Percentiles rank a stretch among this genome's conserved stretches.
Evolutionary conservation across 2,797 vertebrate species (phyloP).

Genomic region (Nannoperca australis): DNA sequence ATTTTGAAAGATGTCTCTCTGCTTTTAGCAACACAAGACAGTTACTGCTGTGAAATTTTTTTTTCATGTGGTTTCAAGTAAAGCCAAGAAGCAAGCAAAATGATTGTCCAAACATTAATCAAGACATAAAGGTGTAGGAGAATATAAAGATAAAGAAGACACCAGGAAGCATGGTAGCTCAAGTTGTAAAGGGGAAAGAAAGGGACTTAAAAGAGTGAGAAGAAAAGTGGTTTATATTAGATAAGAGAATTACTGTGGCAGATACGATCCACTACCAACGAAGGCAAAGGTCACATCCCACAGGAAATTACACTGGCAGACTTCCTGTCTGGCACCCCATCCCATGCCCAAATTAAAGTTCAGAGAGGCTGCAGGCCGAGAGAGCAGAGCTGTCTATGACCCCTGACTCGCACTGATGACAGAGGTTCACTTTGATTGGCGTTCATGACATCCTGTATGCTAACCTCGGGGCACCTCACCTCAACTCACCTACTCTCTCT

Average conservation of each 20-base stretch:
- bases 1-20: constrained; percentile 39
- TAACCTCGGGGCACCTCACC: constrained; percentile 42
- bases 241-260: constrained; percentile 59
- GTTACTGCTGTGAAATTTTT: constrained; percentile 9
- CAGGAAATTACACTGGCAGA: constrained; percentile 77
- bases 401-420: constrained; percentile 56
- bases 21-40: constrained; percentile 35
- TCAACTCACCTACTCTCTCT: constrained; percentile 1
- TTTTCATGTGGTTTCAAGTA: constrained; percentile 19
- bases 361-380: constrained; percentile 49
- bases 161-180: not conserved
- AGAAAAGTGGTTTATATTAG: constrained; percentile 40
- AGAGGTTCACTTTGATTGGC: constrained; percentile 58
- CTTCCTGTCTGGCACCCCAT: constrained; percentile 64
- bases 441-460: constrained; percentile 43
- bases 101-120: constrained; percentile 1
- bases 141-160: not conserved
- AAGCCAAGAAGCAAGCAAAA: constrained; percentile 19
- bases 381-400: constrained; percentile 47
- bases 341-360: constrained; percentile 70
- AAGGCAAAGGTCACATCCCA: constrained; percentile 67
- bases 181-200: constrained; percentile 18
- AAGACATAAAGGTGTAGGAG: not conserved
- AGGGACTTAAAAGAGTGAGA: constrained; percentile 19
- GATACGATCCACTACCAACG: constrained; percentile 44